phyloP scores from a whole-genome alignment of 2,113 vertebrate species.

The Ciconia maguari region DNA sequence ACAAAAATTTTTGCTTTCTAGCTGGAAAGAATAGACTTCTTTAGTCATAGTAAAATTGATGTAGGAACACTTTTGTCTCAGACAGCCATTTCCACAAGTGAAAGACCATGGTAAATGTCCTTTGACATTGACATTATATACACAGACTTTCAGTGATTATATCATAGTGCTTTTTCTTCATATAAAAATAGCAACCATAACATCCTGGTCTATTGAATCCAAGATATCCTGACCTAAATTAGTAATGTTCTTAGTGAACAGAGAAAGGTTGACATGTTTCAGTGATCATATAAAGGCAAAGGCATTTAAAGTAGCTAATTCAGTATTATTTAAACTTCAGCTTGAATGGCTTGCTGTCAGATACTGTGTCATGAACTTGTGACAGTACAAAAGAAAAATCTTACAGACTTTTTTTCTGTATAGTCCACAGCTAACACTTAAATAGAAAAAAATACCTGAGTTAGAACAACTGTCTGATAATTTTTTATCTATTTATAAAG shows the following conservation, averaged over 20 bases:
- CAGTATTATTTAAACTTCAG: constrained; percentile 37
- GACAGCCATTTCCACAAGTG: neutral
- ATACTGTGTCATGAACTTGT: neutral
- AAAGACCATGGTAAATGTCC: neutral
- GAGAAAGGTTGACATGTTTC: constrained; percentile 24
- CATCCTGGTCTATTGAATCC: neutral
- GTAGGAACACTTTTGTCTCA: neutral
- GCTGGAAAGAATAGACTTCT: neutral
- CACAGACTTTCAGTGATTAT: neutral
- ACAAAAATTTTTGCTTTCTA: neutral
- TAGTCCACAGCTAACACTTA: neutral
- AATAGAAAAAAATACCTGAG: neutral
- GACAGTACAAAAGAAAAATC: neutral
- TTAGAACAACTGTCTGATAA: neutral
- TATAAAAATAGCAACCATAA: constrained; percentile 9
- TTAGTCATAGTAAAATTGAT: neutral
- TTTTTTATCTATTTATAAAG: neutral
- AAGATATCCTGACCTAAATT: constrained; percentile 40
- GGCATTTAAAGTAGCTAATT: constrained; percentile 36
- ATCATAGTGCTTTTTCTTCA: neutral
- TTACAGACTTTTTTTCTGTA: neutral
- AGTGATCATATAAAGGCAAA: constrained; percentile 17
- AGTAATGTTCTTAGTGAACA: constrained; percentile 36
- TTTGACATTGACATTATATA: neutral
- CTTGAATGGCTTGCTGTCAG: constrained; percentile 16